Evolutionary conservation across 92 coral and sea anemone genomes (phyloP), one percentile per base, ranked within the genome.

Genomic region (Epizoanthus illoricatus): DNA sequence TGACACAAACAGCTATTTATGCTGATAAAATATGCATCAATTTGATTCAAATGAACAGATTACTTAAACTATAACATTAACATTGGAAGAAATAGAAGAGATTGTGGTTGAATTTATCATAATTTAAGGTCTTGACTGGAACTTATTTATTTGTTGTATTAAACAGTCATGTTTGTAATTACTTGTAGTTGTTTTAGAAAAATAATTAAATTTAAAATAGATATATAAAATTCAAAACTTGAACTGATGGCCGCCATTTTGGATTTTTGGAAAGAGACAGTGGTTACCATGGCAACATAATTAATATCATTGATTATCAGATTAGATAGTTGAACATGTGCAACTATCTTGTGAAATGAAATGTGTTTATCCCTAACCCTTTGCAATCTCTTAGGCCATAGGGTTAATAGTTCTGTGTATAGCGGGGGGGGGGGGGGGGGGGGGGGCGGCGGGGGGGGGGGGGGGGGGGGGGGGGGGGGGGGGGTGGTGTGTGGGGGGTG

Each of bases 1-100:
- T 18, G 62, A 57, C 62, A 57, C 62, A 57, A 57, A 57, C 17
- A 57, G 62, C 62, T 57, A 57, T 57, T 57, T 57, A 57, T 57
- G 62, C 62, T 57, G 62, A 57, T 57, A 57, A 57, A 57, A 57
- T 57, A 57, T 57, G 62, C 62, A 57, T 57, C 62, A 57, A 57
- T 57, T 57, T 57, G 62, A 57, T 57, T 57, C 62, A 57, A 57
- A 57, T 57, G 62, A 57, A 57, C 62, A 57, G 15, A 57, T 57
- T 57, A 57, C 62, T 57, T 57, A 57, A 57, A 57, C 62, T 57
- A 57, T 57, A 57, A 57, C 62, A 57, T 57, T 57, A 57, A 57
- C 62, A 57, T 57, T 57, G 62, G 62, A 57, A 57, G 62, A 57
- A 57, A 57, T 57, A 57, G 62, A 42, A 42, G 45, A 57, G 62